phyloP scores from a whole-genome alignment of 2,797 vertebrate species.

The Anabas testudineus region DNA sequence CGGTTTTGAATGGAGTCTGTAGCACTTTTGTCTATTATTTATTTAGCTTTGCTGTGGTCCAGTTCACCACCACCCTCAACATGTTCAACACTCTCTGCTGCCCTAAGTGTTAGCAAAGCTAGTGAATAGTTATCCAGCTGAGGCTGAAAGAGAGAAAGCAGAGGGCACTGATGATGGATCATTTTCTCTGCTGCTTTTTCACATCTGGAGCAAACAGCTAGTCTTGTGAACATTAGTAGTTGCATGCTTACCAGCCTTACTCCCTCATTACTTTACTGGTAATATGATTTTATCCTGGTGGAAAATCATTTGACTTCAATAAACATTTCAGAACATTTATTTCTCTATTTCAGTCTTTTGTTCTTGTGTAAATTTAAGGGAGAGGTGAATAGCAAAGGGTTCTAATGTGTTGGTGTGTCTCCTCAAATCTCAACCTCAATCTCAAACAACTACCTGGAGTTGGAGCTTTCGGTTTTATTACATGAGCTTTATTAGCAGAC shows the following conservation, averaged over 20 bases:
- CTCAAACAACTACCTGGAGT: too few relatives aligned
- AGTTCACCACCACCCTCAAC: conserved; percentile 56
- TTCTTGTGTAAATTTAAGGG: not conserved
- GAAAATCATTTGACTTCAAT: conserved; percentile 80
- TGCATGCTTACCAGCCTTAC: conserved; percentile 80
- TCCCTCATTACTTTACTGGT: conserved; percentile 72
- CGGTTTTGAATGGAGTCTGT: conserved; percentile 67
- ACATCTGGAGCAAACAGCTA: conserved; percentile 51
- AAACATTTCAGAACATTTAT: conserved; percentile 79
- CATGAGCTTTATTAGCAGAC: too few relatives aligned
- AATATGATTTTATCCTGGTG: conserved; percentile 75
- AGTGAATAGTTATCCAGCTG: conserved; percentile 51
- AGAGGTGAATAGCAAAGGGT: not conserved
- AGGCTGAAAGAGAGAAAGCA: conserved; percentile 6
- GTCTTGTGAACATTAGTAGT: conserved; percentile 81
- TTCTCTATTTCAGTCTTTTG: conserved; percentile 23
- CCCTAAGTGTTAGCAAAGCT: conserved; percentile 65
- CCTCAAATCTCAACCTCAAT: too few relatives aligned
- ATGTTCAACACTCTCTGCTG: conserved; percentile 50
- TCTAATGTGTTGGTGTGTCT: not conserved
- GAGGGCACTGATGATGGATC: conserved; percentile 8
- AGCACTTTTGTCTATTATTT: conserved; percentile 79
- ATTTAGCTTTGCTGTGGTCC: conserved; percentile 76
- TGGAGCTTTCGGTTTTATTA: not conserved
- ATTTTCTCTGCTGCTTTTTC: conserved; percentile 40